These are phyloP conservation scores for Sisor rabdophorus DNA, from an alignment of 2,113 vertebrate species.

Conservation along the genomic window DNA sequence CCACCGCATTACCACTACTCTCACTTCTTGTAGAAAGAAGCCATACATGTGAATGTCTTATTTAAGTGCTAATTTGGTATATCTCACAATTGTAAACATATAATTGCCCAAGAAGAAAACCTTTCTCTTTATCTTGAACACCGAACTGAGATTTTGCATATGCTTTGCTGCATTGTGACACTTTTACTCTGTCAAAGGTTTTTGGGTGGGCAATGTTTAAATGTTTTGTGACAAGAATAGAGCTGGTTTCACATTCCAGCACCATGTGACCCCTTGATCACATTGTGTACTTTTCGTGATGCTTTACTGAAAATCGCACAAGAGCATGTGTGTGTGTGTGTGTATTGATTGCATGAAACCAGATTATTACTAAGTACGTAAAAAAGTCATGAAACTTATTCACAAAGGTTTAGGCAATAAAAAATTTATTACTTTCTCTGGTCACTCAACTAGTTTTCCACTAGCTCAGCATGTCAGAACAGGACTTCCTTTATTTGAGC, in stretches of 20 bases:
- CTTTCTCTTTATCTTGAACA: too few relatives aligned
- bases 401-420: background rate
- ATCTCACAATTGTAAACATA: background rate
- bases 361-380: constrained; percentile 47
- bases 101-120: background rate
- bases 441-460: constrained; percentile 70
- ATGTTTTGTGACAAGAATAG: constrained; percentile 36
- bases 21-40: background rate
- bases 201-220: constrained; percentile 14
- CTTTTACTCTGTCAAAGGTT: constrained; percentile 1
- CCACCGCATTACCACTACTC: too few relatives aligned
- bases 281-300: background rate
- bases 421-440: constrained; percentile 67
- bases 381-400: constrained; percentile 44
- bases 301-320: constrained; percentile 11
- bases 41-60: background rate
- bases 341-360: constrained; percentile 50
- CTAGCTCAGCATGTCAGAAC: constrained; percentile 68
- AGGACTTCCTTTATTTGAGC: constrained; percentile 64
- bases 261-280: background rate
- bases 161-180: background rate
- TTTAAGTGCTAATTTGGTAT: background rate
- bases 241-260: background rate
- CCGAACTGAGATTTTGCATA: too few relatives aligned
- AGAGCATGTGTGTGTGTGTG: constrained; percentile 2